phyloP scores from a whole-genome alignment of 2,113 vertebrate genomes.

The Sinosuthora webbiana region DNA sequence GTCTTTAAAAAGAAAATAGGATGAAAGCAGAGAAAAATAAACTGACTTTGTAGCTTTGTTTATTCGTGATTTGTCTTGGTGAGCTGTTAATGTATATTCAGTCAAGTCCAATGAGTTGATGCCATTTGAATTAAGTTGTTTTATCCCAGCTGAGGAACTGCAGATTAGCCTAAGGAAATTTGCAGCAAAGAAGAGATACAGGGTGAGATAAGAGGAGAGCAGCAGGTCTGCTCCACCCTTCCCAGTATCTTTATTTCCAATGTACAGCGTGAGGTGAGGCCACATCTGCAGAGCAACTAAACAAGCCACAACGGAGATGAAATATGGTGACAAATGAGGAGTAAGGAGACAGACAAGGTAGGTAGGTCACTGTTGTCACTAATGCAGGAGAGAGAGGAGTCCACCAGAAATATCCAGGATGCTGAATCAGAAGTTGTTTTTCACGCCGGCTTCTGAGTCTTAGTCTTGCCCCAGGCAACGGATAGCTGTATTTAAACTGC shows the following conservation, averaged over 20 bases:
- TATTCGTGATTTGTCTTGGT: background rate
- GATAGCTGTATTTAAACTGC: slow-evolving; percentile 17
- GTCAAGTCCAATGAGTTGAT: background rate
- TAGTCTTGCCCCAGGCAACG: background rate
- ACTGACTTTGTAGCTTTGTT: background rate
- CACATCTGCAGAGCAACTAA: background rate
- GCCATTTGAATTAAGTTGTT: slow-evolving; percentile 3
- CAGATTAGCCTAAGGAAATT: slow-evolving; percentile 10
- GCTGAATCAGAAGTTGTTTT: slow-evolving; percentile 31
- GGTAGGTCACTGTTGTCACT: background rate
- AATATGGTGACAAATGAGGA: background rate
- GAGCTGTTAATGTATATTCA: background rate
- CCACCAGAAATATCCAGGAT: background rate
- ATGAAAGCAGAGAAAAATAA: background rate
- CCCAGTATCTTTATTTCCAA: background rate
- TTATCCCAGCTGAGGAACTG: background rate
- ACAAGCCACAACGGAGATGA: background rate
- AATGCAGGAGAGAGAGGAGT: background rate
- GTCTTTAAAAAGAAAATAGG: background rate
- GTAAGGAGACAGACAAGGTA: background rate
- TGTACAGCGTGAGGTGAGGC: background rate
- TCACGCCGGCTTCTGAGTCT: background rate
- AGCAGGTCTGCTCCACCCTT: slow-evolving; percentile 3
- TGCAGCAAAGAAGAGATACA: slow-evolving; percentile 10
- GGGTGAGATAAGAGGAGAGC: background rate